These are phyloP conservation scores for Meda fulgida DNA, from an alignment of 2,797 vertebrate genomes.

Conservation along the genomic window DNA sequence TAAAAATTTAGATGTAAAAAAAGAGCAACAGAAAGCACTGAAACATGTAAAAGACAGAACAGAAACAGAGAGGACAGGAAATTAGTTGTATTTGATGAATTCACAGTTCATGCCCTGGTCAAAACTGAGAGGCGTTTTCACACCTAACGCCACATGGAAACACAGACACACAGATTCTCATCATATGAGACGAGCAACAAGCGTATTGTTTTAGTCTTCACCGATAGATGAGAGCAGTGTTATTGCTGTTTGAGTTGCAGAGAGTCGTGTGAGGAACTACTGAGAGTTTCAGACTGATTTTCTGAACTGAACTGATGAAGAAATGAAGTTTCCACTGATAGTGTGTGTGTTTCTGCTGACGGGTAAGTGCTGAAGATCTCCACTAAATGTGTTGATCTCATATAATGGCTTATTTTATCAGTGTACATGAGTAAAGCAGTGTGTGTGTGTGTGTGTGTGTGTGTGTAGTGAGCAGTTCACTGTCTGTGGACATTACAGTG, in stretches of 20 bases:
- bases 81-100: background rate
- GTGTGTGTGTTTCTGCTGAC: background rate
- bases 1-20: too few species aligned
- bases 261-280: background rate
- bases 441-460: background rate
- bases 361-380: too few species aligned
- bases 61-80: background rate
- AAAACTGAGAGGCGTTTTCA: slow-evolving; percentile 5
- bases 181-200: background rate
- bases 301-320: background rate
- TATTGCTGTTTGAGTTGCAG: background rate
- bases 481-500: background rate
- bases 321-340: background rate
- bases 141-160: background rate
- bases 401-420: too few species aligned
- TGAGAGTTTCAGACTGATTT: background rate
- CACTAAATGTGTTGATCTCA: background rate
- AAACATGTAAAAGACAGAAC: background rate
- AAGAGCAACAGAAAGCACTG: background rate
- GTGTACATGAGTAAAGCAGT: background rate
- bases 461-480: background rate
- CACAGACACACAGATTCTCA: background rate
- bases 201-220: background rate
- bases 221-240: background rate
- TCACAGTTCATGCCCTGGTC: background rate